These are phyloP conservation scores for Allophyes oxyacanthae DNA, from an alignment of 2,888 invertebrate species.

Conservation along the genomic window DNA sequence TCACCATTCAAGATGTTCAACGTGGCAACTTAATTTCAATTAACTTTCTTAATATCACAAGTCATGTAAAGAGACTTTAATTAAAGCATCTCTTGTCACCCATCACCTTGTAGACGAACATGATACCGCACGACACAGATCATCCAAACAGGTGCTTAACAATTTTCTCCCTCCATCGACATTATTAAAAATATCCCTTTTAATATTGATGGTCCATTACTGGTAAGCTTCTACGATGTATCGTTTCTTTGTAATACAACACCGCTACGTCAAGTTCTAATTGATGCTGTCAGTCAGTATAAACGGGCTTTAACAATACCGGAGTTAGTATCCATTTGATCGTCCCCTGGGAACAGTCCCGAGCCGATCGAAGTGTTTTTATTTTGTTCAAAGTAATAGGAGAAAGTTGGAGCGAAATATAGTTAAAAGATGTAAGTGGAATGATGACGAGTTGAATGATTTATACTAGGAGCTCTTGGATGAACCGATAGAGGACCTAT, in stretches of 20 bases:
- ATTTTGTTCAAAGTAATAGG: conserved; percentile 56
- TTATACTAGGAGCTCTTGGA: conserved; percentile 8
- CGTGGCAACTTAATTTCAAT: conserved; percentile 20
- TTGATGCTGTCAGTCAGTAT: conserved; percentile 88
- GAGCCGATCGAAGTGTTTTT: conserved; percentile 65
- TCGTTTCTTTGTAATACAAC: conserved; percentile 83
- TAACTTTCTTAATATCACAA: conserved; percentile 7
- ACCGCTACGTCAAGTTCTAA: conserved; percentile 85
- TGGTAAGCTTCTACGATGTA: conserved; percentile 73
- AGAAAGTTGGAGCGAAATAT: conserved; percentile 35
- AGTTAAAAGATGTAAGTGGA: conserved; percentile 17
- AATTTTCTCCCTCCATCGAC: conserved; percentile 45
- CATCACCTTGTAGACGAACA: conserved; percentile 28
- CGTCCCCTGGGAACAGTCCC: conserved; percentile 71
- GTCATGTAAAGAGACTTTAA: conserved; percentile 3
- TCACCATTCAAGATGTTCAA: neutral
- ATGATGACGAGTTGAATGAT: conserved; percentile 11
- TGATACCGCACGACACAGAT: conserved; percentile 42
- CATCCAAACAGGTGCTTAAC: conserved; percentile 46
- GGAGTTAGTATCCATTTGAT: conserved; percentile 68
- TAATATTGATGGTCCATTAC: conserved; percentile 85
- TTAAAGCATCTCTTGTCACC: conserved; percentile 33
- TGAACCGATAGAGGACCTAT: too few relatives aligned
- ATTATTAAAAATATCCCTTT: conserved; percentile 71
- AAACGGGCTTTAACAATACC: conserved; percentile 71